phyloP scores from a whole-genome alignment of 2,888 invertebrate genomes.

The Sceliomorpha sp. region DNA sequence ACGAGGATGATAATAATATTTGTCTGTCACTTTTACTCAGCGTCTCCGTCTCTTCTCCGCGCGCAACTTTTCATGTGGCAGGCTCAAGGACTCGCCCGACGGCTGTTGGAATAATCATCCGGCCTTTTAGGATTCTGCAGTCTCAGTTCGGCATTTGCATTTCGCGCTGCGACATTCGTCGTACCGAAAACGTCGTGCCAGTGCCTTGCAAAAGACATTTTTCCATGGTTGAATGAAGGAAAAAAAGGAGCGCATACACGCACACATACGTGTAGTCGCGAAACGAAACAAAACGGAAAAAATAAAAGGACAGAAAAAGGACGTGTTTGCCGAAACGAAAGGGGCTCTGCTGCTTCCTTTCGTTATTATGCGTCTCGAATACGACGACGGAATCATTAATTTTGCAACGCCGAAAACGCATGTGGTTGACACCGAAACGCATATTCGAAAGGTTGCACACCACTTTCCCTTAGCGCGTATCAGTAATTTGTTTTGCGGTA shows the following conservation, averaged over 20 bases:
- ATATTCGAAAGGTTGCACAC: no score
- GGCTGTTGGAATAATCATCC: slow-evolving; percentile 51
- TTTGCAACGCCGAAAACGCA: no score
- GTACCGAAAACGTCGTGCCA: slow-evolving; percentile 1
- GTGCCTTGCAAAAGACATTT: slow-evolving; percentile 3
- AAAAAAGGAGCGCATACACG: neutral
- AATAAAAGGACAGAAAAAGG: no score
- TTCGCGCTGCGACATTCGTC: slow-evolving; percentile 16
- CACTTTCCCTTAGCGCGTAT: no score
- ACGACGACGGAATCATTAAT: no score
- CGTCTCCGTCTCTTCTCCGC: neutral
- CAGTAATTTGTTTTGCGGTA: no score
- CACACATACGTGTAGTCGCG: slow-evolving; percentile 9
- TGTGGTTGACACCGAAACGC: no score
- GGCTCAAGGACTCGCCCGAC: slow-evolving; percentile 19
- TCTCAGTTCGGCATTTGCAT: slow-evolving; percentile 40
- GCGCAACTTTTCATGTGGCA: slow-evolving; percentile 4
- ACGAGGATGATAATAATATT: slow-evolving; percentile 42
- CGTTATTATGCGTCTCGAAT: no score
- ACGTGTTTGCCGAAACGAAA: no score
- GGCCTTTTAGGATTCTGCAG: slow-evolving; percentile 31
- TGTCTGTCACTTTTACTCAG: slow-evolving; percentile 38
- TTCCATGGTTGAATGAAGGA: slow-evolving; percentile 2
- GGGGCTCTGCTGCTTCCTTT: no score
- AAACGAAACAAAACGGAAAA: slow-evolving; percentile 7